Evolutionary conservation across 1,140 invertebrate species (phyloP), one percentile per base, ranked within the genome.

Genomic region (Drosophila rhopaloa): DNA sequence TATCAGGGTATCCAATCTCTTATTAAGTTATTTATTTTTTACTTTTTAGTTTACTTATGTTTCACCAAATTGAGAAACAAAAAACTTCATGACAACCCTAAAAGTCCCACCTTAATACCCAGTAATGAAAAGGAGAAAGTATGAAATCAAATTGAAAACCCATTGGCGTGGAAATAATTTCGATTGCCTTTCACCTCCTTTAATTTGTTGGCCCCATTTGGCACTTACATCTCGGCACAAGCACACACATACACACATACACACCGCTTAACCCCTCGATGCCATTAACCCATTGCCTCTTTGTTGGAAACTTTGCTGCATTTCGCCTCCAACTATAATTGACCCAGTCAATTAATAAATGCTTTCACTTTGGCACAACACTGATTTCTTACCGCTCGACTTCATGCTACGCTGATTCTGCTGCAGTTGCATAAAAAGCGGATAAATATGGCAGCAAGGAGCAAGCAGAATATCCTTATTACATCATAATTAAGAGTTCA

Each of bases 271-370:
- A 47, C 44, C 44, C 44, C 5, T 16, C 24, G 10, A 44, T 38
- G 35, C n/a, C 53, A 56, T 48, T 55, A 62, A 44, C 61, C 62
- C 48, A 16, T 41, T 62, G 14, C 5, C 27, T 37, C 14, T 46
- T 38, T 44, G 40, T 43, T 46, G 19, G 10, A 40, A 71, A 70
- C 65, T 65, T 54, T 54, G 56, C 48, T 60, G 74, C 46, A 43
- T 40, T 68, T 68, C 29, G n/a, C 27, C 43, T 8, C 14, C 43
- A 7, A 32, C 47, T 10, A 59, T 76, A 79, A 79, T 83, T 76
- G 81, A 83, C 48, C 57, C 81, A 71, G 76, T 71, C 80, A 83
- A 79, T 83, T 83, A 83, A 83, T 76, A 79, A 83, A 79, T 79
- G 70, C 75, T 56, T 47, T 60, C 54, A 55, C 76, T 59, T 51